A percentile compares a stretch with the other conserved stretches of the same genome.
phyloP scores from a whole-genome alignment of 2,888 invertebrate genomes.

The Rotaria macrura region DNA sequence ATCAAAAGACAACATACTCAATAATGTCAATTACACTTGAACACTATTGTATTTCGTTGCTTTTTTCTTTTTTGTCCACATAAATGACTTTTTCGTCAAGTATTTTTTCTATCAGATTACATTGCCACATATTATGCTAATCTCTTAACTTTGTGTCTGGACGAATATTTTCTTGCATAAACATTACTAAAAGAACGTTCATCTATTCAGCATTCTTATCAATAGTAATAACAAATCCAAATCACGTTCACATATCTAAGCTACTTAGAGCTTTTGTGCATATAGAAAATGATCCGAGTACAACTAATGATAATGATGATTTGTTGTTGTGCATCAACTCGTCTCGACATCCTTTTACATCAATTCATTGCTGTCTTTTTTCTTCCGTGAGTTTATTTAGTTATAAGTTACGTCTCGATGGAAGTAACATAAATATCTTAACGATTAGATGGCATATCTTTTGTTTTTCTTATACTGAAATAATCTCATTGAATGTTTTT shows the following conservation, averaged over 20 bases:
- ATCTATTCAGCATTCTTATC: neutral
- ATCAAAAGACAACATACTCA: neutral
- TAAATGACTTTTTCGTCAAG: neutral
- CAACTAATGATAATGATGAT: neutral
- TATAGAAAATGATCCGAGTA: neutral
- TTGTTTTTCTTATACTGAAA: no score
- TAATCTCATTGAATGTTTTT: no score
- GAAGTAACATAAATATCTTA: neutral
- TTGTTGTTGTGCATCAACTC: neutral
- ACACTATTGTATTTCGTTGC: neutral
- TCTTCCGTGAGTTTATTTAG: neutral
- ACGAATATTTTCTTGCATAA: neutral
- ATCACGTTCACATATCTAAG: neutral
- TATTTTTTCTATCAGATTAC: neutral
- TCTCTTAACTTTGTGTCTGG: neutral
- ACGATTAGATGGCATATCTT: no score
- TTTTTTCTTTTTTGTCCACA: neutral
- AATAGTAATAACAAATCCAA: neutral
- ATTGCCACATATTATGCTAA: neutral
- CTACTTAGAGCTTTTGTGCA: neutral
- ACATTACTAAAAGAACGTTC: neutral
- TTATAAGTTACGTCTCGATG: neutral
- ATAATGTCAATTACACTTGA: neutral
- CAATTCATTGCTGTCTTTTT: neutral
- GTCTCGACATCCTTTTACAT: neutral